These are phyloP conservation scores for Plodia interpunctella DNA, from an alignment of 1,140 invertebrate genomes.

Conservation along the genomic window DNA sequence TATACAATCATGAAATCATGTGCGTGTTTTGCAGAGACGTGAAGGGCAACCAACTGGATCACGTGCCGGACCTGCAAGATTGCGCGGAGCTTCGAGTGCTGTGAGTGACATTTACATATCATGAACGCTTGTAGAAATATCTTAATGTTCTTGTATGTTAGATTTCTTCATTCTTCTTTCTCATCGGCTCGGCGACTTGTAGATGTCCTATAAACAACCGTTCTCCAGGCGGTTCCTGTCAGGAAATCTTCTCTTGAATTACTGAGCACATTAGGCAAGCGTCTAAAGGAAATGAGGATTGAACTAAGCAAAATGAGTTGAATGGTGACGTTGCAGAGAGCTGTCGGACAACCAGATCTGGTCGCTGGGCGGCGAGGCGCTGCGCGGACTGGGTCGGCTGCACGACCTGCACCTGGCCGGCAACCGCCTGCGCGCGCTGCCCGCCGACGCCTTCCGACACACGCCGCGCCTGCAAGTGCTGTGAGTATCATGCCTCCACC, in stretches of 20 bases:
- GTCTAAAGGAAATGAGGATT: no score
- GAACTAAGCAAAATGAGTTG: no score
- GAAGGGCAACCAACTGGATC: slow-evolving; percentile 86
- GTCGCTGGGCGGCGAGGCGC: slow-evolving; percentile 82
- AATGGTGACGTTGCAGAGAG: slow-evolving; percentile 80
- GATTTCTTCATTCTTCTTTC: no score
- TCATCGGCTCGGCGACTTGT: no score
- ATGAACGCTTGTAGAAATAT: no score
- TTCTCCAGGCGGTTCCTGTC: no score
- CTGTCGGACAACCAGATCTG: slow-evolving; percentile 90
- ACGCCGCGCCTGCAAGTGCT: slow-evolving; percentile 88
- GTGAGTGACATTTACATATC: slow-evolving; percentile 81
- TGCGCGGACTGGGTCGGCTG: slow-evolving; percentile 83
- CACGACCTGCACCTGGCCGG: slow-evolving; percentile 91
- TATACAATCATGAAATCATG: neutral
- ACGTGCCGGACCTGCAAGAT: slow-evolving; percentile 83
- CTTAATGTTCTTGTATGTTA: no score
- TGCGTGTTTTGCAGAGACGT: slow-evolving; percentile 81
- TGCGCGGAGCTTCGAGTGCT: slow-evolving; percentile 89
- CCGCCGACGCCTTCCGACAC: slow-evolving; percentile 88
- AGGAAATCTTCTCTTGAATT: no score
- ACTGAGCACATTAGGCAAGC: neutral
- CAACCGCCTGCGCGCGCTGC: slow-evolving; percentile 87
- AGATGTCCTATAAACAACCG: no score
- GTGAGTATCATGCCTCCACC: slow-evolving; percentile 79